Conservation (phyloP, 2,113 vertebrate genomes). For the Campylomormyrus tamandua region DNA sequence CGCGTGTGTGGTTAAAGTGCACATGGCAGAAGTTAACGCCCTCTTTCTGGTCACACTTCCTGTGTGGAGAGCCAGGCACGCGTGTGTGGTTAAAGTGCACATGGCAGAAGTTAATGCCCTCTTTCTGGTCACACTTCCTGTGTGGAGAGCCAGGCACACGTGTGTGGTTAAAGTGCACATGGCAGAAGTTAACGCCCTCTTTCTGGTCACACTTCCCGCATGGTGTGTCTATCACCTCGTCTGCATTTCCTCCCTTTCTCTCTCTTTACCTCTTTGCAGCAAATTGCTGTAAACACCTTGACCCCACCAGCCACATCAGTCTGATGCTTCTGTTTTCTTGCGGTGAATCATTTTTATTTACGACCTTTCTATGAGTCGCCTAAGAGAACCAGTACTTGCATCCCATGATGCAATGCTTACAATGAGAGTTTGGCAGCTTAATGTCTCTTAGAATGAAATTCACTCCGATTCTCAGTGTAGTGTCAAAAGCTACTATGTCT, state of each 20-base stretch:
- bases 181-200: not conserved
- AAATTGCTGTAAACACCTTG: not conserved
- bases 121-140: not conserved
- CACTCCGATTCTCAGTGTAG: not conserved
- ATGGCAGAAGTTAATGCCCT: not conserved
- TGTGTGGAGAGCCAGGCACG: not conserved
- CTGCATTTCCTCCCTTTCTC: not conserved
- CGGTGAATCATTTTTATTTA: not conserved
- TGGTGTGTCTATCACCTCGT: not conserved
- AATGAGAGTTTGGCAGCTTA: not conserved
- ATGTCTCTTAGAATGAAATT: not conserved
- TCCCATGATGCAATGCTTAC: not conserved
- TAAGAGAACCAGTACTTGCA: not conserved
- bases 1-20: not conserved
- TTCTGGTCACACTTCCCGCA: not conserved
- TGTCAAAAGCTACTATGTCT: not conserved
- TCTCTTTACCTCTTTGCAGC: not conserved
- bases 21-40: not conserved
- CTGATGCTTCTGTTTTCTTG: not conserved
- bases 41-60: not conserved
- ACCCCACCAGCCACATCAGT: not conserved
- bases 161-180: not conserved
- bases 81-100: not conserved
- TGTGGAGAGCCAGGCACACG: not conserved
- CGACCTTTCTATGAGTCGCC: not conserved